Evolutionary conservation across 1,140 invertebrate genomes (phyloP).

Genomic region (Sinonovacula constricta): DNA sequence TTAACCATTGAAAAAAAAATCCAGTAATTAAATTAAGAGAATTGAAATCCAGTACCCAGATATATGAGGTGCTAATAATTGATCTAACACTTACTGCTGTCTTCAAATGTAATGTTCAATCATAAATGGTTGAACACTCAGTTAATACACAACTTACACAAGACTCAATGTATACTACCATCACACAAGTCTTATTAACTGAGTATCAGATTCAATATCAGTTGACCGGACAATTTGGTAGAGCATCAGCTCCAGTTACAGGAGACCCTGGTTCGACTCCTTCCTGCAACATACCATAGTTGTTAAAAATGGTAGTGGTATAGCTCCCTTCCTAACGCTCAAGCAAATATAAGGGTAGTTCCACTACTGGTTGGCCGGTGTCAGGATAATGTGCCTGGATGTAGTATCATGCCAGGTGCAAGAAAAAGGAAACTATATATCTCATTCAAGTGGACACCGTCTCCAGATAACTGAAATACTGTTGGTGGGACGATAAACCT

Average conservation of each 20-base stretch:
- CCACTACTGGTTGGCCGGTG: background rate
- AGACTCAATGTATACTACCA: too few species aligned
- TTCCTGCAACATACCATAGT: background rate
- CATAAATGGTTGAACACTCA: too few species aligned
- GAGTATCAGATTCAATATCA: too few species aligned
- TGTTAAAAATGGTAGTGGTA: background rate
- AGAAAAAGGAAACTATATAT: background rate
- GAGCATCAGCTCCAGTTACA: background rate
- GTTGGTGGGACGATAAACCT: background rate
- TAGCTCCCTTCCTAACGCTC: background rate
- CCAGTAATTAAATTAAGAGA: too few species aligned
- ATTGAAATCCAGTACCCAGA: too few species aligned
- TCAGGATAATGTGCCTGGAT: background rate
- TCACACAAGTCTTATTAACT: too few species aligned
- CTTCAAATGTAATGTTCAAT: too few species aligned
- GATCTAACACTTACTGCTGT: too few species aligned
- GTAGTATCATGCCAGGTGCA: background rate
- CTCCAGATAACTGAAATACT: background rate
- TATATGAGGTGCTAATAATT: too few species aligned
- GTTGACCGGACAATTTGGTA: too few species aligned
- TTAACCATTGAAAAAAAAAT: too few species aligned
- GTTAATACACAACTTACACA: too few species aligned
- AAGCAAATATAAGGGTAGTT: background rate
- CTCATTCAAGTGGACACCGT: background rate
- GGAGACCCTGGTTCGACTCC: background rate